Evolutionary conservation across 2,797 vertebrate species (phyloP), one percentile per base, ranked within the genome.

Genomic region (Danionella dracula): DNA sequence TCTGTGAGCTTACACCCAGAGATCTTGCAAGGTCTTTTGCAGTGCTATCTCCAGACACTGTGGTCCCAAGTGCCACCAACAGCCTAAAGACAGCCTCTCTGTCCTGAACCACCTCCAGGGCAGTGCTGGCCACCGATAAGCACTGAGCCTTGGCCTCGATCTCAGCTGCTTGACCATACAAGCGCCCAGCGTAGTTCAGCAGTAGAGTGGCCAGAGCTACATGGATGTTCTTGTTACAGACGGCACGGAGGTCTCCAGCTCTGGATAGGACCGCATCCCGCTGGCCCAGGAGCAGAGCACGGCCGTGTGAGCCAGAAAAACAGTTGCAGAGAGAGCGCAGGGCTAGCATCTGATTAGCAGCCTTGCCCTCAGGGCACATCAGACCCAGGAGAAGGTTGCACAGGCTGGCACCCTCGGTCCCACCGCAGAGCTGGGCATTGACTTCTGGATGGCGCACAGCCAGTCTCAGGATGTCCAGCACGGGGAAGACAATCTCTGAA

Each of bases 101-200:
- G 84, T 99, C 97, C 86, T 94, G 90, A 66, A 96, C 91, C 23
- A 92, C 92, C 89, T 99, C 96, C 77, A 99, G 87, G 70, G 93
- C 86, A 67, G 93, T 86, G 77, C 93, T 95, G 80, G 94, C 93
- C 71, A 94, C 92, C 12, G 97, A 97, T 48, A 99, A 88, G 70
- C 95, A 98, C 66, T 99, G 96, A 66, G 95, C 95, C 89, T 98
- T 99, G 66, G 92, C 96, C 81, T 99, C 97, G 37, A 96, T 86
- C 69, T 95, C 92, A 0, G 61, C 40, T 70, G 89, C 84, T 71
- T 89, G 89, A 80, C 85, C 89, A 84, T 93, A 87, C 79, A 99
- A 90, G 83, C 89, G 92, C 68, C 92, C 89, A 4, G 94, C 92
- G 49, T 98, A 99, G 85, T 99, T 96, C 67, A 99, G 86, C 32